Evolutionary conservation across 2,888 invertebrate genomes (phyloP).

Genomic region (Pardosa pseudoannulata): DNA sequence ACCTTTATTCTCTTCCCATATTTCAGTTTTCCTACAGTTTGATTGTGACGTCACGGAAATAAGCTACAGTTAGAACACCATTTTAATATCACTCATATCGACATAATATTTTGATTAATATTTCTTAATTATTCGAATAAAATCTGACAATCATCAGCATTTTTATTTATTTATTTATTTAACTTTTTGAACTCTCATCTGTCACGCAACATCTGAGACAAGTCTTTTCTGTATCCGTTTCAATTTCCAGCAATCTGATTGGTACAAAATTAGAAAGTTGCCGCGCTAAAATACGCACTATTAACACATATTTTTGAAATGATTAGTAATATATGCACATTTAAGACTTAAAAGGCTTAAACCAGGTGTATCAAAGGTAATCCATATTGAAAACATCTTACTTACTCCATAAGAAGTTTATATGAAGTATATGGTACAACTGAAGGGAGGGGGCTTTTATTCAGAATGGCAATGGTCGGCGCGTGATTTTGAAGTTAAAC

Average conservation of each 20-base stretch:
- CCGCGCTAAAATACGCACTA: conserved; percentile 4
- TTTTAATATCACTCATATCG: too few relatives aligned
- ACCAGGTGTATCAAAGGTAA: background rate
- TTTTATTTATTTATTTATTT: too few relatives aligned
- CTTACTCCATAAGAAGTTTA: background rate
- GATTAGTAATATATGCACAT: background rate
- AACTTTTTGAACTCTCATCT: background rate
- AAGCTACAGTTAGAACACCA: too few relatives aligned
- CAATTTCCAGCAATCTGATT: background rate
- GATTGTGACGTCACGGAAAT: too few relatives aligned
- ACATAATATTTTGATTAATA: too few relatives aligned
- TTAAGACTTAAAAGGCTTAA: background rate
- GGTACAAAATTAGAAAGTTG: conserved; percentile 6
- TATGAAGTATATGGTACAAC: conserved; percentile 17
- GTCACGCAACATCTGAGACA: background rate
- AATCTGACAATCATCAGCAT: too few relatives aligned
- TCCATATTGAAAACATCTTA: background rate
- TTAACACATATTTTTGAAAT: background rate
- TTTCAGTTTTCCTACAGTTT: too few relatives aligned
- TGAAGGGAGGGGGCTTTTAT: conserved; percentile 69
- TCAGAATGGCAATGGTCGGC: conserved; percentile 78
- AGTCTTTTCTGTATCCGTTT: background rate
- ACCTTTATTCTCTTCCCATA: too few relatives aligned
- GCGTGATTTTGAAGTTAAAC: conserved; percentile 79
- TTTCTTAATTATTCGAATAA: too few relatives aligned